These are phyloP conservation scores for Sarcophaga subvicina DNA, from an alignment of 2,888 invertebrate genomes.

Conservation along the genomic window DNA sequence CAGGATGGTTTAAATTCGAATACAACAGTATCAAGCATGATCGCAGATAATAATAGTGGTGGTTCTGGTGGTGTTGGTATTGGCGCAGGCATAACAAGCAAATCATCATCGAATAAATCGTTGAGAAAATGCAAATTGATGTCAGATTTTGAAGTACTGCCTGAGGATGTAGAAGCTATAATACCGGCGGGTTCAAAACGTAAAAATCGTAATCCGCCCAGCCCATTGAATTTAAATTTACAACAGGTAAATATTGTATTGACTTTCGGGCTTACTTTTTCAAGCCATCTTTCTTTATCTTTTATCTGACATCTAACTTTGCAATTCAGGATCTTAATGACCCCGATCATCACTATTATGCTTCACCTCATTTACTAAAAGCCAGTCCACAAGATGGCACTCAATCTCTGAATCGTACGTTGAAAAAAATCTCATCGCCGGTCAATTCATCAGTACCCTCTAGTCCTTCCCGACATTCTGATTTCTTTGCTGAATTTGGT, in stretches of 20 bases:
- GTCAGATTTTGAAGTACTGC: slow-evolving; percentile 80
- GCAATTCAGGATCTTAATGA: slow-evolving; percentile 74
- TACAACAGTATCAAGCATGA: slow-evolving; percentile 23
- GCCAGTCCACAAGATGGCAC: slow-evolving; percentile 76
- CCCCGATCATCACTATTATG: slow-evolving; percentile 78
- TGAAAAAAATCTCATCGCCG: slow-evolving; percentile 84
- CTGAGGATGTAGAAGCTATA: slow-evolving; percentile 80
- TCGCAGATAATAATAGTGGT: slow-evolving; percentile 33
- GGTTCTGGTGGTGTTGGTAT: slow-evolving; percentile 31
- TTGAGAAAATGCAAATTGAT: slow-evolving; percentile 75
- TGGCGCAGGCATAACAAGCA: slow-evolving; percentile 60
- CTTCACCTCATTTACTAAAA: slow-evolving; percentile 80
- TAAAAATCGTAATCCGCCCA: slow-evolving; percentile 78
- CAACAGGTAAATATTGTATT: slow-evolving; percentile 74
- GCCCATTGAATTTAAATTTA: slow-evolving; percentile 78
- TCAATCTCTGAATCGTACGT: slow-evolving; percentile 82
- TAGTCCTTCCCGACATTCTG: slow-evolving; percentile 86
- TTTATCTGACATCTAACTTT: not conserved
- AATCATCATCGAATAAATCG: slow-evolving; percentile 77
- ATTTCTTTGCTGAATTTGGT: slow-evolving; percentile 87
- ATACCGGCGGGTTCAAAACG: slow-evolving; percentile 75
- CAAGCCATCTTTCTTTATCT: not conserved
- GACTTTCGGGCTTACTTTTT: not conserved
- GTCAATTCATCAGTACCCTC: slow-evolving; percentile 85
- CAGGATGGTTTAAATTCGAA: slow-evolving; percentile 67